Evolutionary conservation across 2,888 invertebrate species (phyloP), one percentile per base, ranked within the genome.

Genomic region (Euspilapteryx auroguttella): DNA sequence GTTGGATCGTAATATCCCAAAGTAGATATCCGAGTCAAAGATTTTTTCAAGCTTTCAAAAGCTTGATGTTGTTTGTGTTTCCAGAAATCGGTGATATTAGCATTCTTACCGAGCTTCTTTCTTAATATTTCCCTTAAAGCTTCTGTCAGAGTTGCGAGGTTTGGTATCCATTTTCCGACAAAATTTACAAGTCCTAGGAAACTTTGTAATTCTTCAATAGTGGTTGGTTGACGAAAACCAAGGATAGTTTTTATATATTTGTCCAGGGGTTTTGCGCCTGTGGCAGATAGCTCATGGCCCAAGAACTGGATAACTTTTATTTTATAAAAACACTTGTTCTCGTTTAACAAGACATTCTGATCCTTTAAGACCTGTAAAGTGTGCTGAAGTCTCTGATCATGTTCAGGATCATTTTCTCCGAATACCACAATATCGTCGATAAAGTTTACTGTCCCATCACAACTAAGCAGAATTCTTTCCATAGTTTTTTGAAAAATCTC

Each of bases 161-260:
- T 27, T 9, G 31, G 27, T 3, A 31, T 28, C 28, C 31, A 31
- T 24, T 31, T 31, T 3, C 17, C 15, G 7, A 31, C 14, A 9
- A 24, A 31, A 14, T 27, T 31, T 9, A 28, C 25, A 7, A 31
- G 12, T 10, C 26, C 26, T 8, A 30, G 8, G 15, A 27, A 27
- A 15, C 30, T 30, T 12, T 31, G 31, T 12, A 31, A 7, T 12
- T 31, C 31, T n/a, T 23, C 28, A 10, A 32, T 25, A n/a, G 14
- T 32, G 8, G 14, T 25, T 24, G 24, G 22, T 32, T 24, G 9
- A 27, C 29, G n/a, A 21, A 24, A 25, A 5, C 4, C 2, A n/a
- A 20, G 5, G 3, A 25, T 28, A 7, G 5, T 15, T 5, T 28
- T 10, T 21, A 28, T 10, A 8, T 32, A 29, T 11, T 25, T 32